Conservation (phyloP, 2,797 vertebrate species). For the Schizothorax lantsangensis region DNA sequence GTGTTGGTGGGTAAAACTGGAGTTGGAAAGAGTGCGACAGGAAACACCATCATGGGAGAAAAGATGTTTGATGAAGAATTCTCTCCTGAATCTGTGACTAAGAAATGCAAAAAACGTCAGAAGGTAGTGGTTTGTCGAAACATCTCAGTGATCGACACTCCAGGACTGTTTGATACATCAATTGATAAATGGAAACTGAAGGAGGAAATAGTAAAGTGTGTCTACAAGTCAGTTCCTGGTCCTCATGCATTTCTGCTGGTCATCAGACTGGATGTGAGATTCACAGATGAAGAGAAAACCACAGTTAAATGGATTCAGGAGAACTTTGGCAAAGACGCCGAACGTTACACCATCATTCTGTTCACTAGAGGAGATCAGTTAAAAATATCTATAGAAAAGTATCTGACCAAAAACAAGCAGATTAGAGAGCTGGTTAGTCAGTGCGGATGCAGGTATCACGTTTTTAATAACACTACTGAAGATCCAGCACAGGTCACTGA, state of each 20-base stretch:
- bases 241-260: slow-evolving; percentile 49
- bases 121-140: rapidly evolving
- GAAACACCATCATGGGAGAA: slow-evolving; percentile 25
- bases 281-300: not conserved
- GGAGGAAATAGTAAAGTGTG: slow-evolving; percentile 56
- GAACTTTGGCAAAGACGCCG: not conserved
- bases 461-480: not conserved
- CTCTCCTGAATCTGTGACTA: not conserved
- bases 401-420: not conserved
- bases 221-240: not conserved
- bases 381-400: not conserved
- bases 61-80: rapidly evolving
- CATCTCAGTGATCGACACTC: not conserved
- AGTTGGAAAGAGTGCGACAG: slow-evolving; percentile 30
- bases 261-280: slow-evolving; percentile 30
- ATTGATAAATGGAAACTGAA: slow-evolving; percentile 1
- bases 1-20: slow-evolving; percentile 34
- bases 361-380: slow-evolving; percentile 1
- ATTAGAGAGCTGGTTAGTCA: not conserved
- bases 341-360: not conserved
- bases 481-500: not conserved
- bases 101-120: not conserved
- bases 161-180: slow-evolving; percentile 61
- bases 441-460: not conserved
- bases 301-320: not conserved